Conservation (phyloP, 2,113 vertebrate species). For the Ginglymostoma cirratum region DNA sequence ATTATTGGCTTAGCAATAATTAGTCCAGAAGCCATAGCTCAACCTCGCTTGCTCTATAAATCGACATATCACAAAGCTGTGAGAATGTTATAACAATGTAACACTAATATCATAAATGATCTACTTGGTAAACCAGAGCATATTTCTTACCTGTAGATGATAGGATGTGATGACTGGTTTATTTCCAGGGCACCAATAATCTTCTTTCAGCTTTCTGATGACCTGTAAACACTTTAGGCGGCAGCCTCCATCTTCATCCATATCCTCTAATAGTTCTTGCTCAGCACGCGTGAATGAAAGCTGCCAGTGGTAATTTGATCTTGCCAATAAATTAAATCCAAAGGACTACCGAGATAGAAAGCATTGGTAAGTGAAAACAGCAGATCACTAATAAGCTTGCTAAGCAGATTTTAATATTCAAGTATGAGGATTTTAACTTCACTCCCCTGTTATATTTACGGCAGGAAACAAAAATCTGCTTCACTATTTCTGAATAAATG, state of each 20-base stretch:
- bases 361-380: not conserved
- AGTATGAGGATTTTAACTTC: not conserved
- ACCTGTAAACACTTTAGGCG: conserved; percentile 63
- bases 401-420: not conserved
- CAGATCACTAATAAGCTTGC: not conserved
- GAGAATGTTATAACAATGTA: not conserved
- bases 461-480: not conserved
- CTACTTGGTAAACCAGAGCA: not conserved
- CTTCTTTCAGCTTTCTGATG: conserved; percentile 70
- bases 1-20: not conserved
- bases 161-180: conserved; percentile 67
- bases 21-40: not conserved
- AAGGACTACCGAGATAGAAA: conserved; percentile 55
- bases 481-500: not conserved
- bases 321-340: conserved; percentile 68
- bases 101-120: not conserved
- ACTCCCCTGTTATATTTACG: not conserved
- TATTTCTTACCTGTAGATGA: conserved; percentile 65
- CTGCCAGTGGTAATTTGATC: conserved; percentile 73
- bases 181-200: conserved; percentile 67
- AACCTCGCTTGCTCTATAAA: not conserved
- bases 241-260: conserved; percentile 75
- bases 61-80: not conserved
- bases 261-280: conserved; percentile 59
- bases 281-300: conserved; percentile 68